Base-by-base conservation (phyloP, 2,113 vertebrate species). In the Cyprinus carpio region DNA sequence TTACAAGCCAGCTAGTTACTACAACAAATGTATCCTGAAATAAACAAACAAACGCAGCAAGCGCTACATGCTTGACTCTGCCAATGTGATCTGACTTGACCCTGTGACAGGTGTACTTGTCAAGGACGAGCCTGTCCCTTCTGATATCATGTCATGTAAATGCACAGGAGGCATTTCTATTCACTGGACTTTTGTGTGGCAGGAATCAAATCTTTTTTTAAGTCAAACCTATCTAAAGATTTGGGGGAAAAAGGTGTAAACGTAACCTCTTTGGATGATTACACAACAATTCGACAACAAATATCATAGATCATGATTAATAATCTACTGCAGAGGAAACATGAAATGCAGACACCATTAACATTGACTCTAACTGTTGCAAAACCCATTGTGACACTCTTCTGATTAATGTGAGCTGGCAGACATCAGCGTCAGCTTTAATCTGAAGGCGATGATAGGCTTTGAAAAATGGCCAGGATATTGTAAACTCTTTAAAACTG, bases 71-170 rank as follows among this genome's bases (percentile, higher is more conserved):
- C 67, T 67, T 78, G 75, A 83, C 74, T 76, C 25, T 46, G 79
- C 56, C 37, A 46, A 72, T 60, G 81, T 79, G 81, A 65, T 40
- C 64, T 56, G 84, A 85, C 84, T 69, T 69, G 62, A 83, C 75
- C 80, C 75, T 18, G 75, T 87, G 86, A 87, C 86, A 84, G 81
- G 85, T 83, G 85, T 43, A 79, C 75, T 78, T 79, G 85, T 87
- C 85, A 83, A 83, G 74, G 75, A 86, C 46, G 72, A 65, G 69
- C 72, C 54, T 75, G 78, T 81, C 85, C 58, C 79, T 75, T 86
- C 72, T 23, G 43, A 82, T 82, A 56, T 18, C 77, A 75, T 27
- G 46, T 58, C 37, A 72, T 67, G 56, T 65, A 64, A 75, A 75
- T 74, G 85, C 40, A 64, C 79, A 75, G 15, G 43, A 64, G 56